phyloP scores from a whole-genome alignment of 2,888 invertebrate genomes.

The Plebejus anna region DNA sequence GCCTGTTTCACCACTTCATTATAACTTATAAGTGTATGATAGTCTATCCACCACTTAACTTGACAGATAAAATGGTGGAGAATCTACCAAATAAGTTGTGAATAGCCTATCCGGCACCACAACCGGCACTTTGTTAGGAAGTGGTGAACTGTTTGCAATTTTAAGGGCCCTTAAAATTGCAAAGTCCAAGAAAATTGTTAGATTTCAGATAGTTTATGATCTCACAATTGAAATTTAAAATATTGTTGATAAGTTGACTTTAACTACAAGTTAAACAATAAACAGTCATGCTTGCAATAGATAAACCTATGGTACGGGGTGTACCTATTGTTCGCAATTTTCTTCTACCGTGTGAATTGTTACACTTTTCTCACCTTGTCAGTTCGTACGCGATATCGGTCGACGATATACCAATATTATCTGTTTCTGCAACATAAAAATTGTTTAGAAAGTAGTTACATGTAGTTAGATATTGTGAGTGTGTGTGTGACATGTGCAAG shows the following conservation, averaged over 20 bases:
- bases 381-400: conserved; percentile 32
- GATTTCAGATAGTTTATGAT: background rate
- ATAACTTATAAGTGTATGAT: no score
- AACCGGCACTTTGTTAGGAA: no score
- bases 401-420: conserved; percentile 25
- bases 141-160: no score
- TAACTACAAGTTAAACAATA: background rate
- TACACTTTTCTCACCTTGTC: conserved; percentile 35
- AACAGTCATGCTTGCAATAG: background rate
- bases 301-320: conserved; percentile 36
- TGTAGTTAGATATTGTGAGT: background rate
- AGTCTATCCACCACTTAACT: no score
- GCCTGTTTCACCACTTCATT: no score
- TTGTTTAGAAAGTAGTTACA: background rate
- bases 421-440: conserved; percentile 30
- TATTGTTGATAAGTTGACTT: background rate
- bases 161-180: no score
- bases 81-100: no score
- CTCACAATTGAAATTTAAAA: no score
- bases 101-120: no score
- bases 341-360: conserved; percentile 32
- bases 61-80: no score
- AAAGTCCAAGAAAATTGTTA: background rate
- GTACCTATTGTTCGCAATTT: conserved; percentile 40
- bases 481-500: background rate